Evolutionary conservation across 2,888 invertebrate genomes (phyloP), one percentile per base, ranked within the genome.

Genomic region (Mesochorus sp.): DNA sequence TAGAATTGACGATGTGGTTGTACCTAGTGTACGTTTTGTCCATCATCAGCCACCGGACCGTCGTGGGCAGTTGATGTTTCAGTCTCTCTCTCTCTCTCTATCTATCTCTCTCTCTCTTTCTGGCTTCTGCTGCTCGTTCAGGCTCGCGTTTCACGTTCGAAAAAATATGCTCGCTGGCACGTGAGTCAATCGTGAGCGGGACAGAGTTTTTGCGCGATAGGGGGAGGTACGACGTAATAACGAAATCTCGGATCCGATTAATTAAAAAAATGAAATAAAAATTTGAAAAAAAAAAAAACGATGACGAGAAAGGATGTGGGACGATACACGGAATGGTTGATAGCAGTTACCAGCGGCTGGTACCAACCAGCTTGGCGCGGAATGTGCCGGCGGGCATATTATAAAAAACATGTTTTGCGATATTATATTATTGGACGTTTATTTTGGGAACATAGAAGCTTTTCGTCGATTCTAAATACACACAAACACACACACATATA

Each of bases 81-180:
- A 85, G 85, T 85, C 85, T 76, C 70, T 76, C 59, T 73, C 59
- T 62, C 71, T 70, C 28, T 62, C 51, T 49, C 57, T 44, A 19
- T 71, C 37, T 61, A 51, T 76, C 42, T 70, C 59, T 66, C 61
- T 57, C 31, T 61, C 42, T 42, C 55, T 42, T 21, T 47, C 8
- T 85, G 42, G 17, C 14, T 12, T 57, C 21, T 17, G 31, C 55
- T 74, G 73, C 75, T 78, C 75, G 75, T 73, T 78, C 83, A 83
- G 81, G 80, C 82, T 83, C 85, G 84, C 83, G 88, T 89, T 89
- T 89, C 85, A 88, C 89, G 88, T 87, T 87, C 87, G 88, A 89
- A 90, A 90, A 91, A 89, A 90, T 90, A 90, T 88, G 89, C 85
- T 85, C 89, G 88, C 81, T 87, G 89, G 86, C 83, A 88, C 90